Evolutionary conservation across 1,140 invertebrate species (phyloP), one percentile per base, ranked within the genome.

Genomic region (Drosophila kanapiae): DNA sequence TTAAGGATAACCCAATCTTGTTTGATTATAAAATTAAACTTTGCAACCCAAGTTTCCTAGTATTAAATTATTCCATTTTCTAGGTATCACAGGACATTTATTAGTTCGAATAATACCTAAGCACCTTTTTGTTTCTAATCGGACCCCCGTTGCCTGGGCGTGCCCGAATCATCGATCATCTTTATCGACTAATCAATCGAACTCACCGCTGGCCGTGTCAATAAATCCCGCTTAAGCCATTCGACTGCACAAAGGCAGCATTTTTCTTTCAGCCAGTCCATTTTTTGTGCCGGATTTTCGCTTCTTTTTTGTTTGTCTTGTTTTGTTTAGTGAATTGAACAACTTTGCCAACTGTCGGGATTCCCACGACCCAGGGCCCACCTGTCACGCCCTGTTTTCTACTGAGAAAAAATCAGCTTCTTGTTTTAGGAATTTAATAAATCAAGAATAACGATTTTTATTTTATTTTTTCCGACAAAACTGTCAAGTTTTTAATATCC

Each of bases 111-210:
- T 7, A 9, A n/a, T 6, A 16, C 0, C n/a, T 9, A 38, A 16
- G 18, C 51, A 8, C 0, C 16, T 13, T 13, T 27, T 23, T 40
- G 54, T 9, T 31, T 33, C n/a, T 9, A 31, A 59, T 23, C 18
- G 53, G 16, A 11, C 31, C 6, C 11, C 45, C 40, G 45, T 4
- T 16, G 45, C 45, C 18, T 13, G 1, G 13, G 47, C 47, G 14
- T 54, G 53, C 27, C 48, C 71, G 27, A 70, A 47, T 60, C 77
- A 77, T 84, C 82, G 62, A 76, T 80, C 81, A 80, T 80, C 82
- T 58, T 69, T 80, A 80, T 77, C 72, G 81, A 68, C 58, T 71
- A 84, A 80, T 84, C 81, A 84, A 84, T 84, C 75, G 81, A 80
- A 64, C 40, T 71, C 64, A 58, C 63, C 43, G 57, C 47, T 69